Base-by-base conservation (phyloP, 1,140 invertebrate genomes). In the Popillia japonica region DNA sequence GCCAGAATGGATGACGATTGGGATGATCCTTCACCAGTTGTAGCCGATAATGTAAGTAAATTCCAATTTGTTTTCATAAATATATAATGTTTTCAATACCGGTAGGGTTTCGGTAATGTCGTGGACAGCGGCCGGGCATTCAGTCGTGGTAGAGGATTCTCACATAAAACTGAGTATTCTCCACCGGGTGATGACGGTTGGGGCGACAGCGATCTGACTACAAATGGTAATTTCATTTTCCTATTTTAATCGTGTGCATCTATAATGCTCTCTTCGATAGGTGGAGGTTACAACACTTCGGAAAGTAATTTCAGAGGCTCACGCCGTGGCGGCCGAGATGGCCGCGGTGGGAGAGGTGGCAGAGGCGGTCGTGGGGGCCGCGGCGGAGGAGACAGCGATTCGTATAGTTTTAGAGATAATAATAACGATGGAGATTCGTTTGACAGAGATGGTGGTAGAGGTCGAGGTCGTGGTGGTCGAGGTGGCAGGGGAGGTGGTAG, bases 161-260 rank as follows among this genome's bases (percentile, higher is more conserved):
- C 78, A 14, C n/a, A 40, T 27, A 75, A 78, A 22, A 17, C 34
- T 0, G 61, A 64, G 6, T 27, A 17, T 27, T 34, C 55, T 20
- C 23, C 55, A 34, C 61, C 76, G 77, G 55, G 86, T 83, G 85
- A 87, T 86, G 77, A 40, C 59, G 55, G 77, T n/a, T 80, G 75
- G 75, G 44, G 20, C 27, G 42, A 48, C 48, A 76, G 22, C 20
- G 41, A 41, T 11, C 11, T 8, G 1, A 6, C 0, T 48, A 20
- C 8, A 42, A 48, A 27, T 42, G 41, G 34, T 41, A 74, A 74
- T 74, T 9, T 74, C 9, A 23, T 34, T 34, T 4, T 14, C 20
- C 22, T 27, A 34, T 68, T 34, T 0, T 64, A 64, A 64, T 17
- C 3, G 0, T 3, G 20, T 68, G 10, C 20, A 40, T 73, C 8